Base-by-base conservation (phyloP, 1,140 invertebrate species). In the Caenorhabditis tropicalis region DNA sequence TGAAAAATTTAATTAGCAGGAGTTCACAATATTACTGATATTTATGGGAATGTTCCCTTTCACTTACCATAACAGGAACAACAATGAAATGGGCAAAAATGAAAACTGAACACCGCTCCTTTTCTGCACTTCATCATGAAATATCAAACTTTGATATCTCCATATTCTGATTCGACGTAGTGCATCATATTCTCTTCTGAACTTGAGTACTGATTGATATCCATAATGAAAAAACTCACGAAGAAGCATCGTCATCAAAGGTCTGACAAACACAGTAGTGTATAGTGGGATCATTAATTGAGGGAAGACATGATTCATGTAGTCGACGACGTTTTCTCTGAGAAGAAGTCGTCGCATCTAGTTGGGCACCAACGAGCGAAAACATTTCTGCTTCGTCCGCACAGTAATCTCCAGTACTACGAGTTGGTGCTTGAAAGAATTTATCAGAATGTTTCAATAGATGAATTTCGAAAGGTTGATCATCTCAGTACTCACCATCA, bases 241-340 rank as follows among this genome's bases (percentile, higher is more conserved):
- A 74, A 43, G 65, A 74, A 43, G 65, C 36, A 46, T 74, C 36
- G 9, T 74, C 65, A 46, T 43, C 36, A n/a, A 74, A 74, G 2
- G 65, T 74, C 15, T 74, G 65, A 43, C 65, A 74, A 31, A 74
- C 65, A 74, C 65, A 74, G 15, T 74, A 74, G n/a, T 74, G n/a
- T 39, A 74, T 39, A 10, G 65, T 27, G 1, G 16, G 65, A 74
- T 74, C 65, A 43, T 74, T 74, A 3, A 74, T 74, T 12, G 65
- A 74, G 9, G 65, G 65, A 33, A 74, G 65, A 74, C 65, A 74
- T 31, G 65, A 74, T 74, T 74, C 65, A 74, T 74, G 65, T 43
- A 74, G 65, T 10, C 65, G 65, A 7, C 65, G 33, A 7, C 65
- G 65, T 46, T 43, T 74, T 46, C 65, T 39, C 43, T 74, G 65